Evolutionary conservation across 2,888 invertebrate genomes (phyloP), one percentile per base, ranked within the genome.

Genomic region (Poecilobothrus nobilitatus): DNA sequence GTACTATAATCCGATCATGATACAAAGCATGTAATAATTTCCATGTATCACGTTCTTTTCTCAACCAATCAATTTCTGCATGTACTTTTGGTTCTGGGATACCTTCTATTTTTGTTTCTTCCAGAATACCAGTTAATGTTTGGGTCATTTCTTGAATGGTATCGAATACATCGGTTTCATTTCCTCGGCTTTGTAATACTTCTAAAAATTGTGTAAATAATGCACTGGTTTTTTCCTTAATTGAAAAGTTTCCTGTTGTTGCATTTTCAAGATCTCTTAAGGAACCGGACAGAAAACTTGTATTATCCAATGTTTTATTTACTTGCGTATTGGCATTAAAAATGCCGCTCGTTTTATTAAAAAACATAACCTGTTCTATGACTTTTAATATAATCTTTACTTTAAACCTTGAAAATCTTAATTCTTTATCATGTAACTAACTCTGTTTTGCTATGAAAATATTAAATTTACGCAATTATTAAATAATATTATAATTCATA

Each of bases 21-120:
- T 91, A 95, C 18, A 97, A 82, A 71, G 91, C 91, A 74, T 89
- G 87, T 7, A 96, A 77, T 33, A 97, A 84, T 74, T 92, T 87
- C 96, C 96, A 97, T 0, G 93, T 95, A 76, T 93, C 91, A 44
- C 91, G 86, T 79, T 97, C 97, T 75, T 90, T 89, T 71, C 90
- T 89, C 61, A 96, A 76, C 87, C 88, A 89, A 73, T 82, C 77
- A 66, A 83, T 41, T 63, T 76, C 77, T 20, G 70, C 71, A 12
- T 18, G 5, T 0, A 53, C 22, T 8, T 67, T 61, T n/a, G 68
- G 66, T 21, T 71, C 70, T 21, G 68, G 67, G 7, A 68, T 34
- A 1, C 65, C 63, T 10, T 68, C 68, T 41, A 66, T 69, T 10
- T 66, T 68, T 10, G 73, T 69, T 15, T 74, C 73, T 20, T 74